phyloP scores from a whole-genome alignment of 2,113 vertebrate genomes.

The Oxyruncus cristatus region DNA sequence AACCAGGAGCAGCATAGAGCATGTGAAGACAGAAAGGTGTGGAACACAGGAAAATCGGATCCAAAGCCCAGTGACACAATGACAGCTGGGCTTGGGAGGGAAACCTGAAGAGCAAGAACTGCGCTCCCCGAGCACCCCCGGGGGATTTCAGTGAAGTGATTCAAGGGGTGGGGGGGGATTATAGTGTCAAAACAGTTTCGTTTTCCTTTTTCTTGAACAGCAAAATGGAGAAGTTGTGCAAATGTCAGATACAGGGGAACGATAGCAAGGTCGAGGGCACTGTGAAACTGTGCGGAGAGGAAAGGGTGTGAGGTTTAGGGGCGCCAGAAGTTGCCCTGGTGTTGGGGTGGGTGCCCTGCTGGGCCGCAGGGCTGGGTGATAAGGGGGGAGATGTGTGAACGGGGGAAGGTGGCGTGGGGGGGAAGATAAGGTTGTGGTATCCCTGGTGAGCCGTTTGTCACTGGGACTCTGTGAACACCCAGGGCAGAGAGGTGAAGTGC shows the following conservation, averaged over 20 bases:
- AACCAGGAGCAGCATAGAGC: not conserved
- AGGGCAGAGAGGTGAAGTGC: not conserved
- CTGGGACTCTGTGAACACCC: not conserved
- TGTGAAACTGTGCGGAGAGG: accelerated
- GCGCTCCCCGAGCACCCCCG: not conserved
- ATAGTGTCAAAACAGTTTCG: not conserved
- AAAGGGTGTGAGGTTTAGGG: not conserved
- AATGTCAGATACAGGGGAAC: accelerated
- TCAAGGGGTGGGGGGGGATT: not conserved
- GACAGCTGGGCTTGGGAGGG: not conserved
- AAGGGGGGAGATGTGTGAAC: not conserved
- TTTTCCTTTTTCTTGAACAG: conserved; percentile 25
- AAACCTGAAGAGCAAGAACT: not conserved
- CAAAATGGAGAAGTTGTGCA: not conserved
- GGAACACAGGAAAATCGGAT: not conserved
- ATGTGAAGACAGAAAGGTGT: not conserved
- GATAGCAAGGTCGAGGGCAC: not conserved
- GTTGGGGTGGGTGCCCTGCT: not conserved
- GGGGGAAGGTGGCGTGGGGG: not conserved
- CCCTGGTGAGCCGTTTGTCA: not conserved
- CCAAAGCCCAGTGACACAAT: not conserved
- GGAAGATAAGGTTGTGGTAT: not conserved
- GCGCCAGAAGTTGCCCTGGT: not conserved
- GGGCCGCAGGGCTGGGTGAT: not conserved
- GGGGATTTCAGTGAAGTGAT: not conserved